Base-by-base conservation (phyloP, 2,113 vertebrate genomes). In the Syrrhaptes paradoxus region DNA sequence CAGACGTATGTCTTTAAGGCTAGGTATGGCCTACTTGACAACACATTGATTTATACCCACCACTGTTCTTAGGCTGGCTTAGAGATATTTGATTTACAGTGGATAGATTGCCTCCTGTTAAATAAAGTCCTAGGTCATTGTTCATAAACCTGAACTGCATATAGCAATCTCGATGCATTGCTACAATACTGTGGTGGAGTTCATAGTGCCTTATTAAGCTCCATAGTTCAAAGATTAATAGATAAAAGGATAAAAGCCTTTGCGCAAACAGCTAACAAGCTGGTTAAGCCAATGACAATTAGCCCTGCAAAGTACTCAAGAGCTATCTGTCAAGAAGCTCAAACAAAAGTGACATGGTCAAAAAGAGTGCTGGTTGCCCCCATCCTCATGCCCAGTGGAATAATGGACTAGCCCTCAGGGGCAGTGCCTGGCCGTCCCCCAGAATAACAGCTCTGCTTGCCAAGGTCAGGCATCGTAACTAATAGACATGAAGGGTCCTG, bases 121-220 rank as follows among this genome's bases (percentile, higher is more conserved):
- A 93, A 97, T 93, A 95, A 93, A 87, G 85, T 83, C 93, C 85
- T 94, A 88, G 87, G 87, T 91, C 93, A 88, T 94, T 95, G 93
- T 92, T 95, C 90, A 86, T 85, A 94, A 94, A 90, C 79, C 87
- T 92, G 85, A 90, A 77, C 72, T 36, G 72, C 72, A 88, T 67
- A 93, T 21, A 93, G 71, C 78, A 85, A 85, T 90, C 71, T 89
- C 14, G 2, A 62, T 90, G 79, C 55, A 86, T 57, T 91, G 82
- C 90, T 90, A 95, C 89, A 93, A 87, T 88, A 74, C 49, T 1
- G 3, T 5, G 2, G 46, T 29, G 48, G 71, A 91, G 77, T 93
- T 95, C 75, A 73, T 48, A 83, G 63, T 31, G 68, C 72, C 46
- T 80, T 93, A 88, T 88, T 94, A 95, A 89, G 72, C 46, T 91